Percentiles rank a stretch among this genome's conserved stretches.
phyloP scores from a whole-genome alignment of 2,797 vertebrate species.

The Numenius phaeopus region DNA sequence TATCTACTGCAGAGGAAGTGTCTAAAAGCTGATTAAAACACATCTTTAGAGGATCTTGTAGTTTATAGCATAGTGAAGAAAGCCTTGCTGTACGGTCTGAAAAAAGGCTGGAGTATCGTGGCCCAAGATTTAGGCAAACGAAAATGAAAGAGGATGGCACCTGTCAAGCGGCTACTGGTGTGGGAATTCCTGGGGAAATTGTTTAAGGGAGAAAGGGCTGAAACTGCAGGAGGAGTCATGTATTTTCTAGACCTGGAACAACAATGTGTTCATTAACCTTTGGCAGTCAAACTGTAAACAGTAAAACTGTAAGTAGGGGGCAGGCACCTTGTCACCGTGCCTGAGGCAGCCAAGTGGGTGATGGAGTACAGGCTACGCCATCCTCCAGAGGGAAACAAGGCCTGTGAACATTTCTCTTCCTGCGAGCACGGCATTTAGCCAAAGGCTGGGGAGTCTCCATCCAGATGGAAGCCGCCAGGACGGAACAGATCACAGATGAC shows the following conservation, averaged over 20 bases:
- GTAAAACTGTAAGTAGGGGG: conserved; percentile 9
- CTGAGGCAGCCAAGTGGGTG: background rate
- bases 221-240: background rate
- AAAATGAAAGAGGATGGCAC: background rate
- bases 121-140: background rate
- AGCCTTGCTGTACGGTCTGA: background rate
- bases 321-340: conserved; percentile 18
- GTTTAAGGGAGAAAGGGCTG: background rate
- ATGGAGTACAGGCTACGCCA: background rate
- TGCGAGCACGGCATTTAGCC: background rate
- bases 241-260: conserved; percentile 17
- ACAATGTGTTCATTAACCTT: conserved; percentile 52
- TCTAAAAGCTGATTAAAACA: background rate
- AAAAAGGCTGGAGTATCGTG: fast-evolving
- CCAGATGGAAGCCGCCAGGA: background rate
- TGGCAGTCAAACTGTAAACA: conserved; percentile 39
- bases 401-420: background rate
- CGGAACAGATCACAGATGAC: background rate
- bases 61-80: background rate
- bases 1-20: background rate
- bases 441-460: background rate
- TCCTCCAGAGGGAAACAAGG: background rate
- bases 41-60: background rate
- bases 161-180: background rate
- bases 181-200: background rate